Evolutionary conservation across 2,113 vertebrate species (phyloP).

Genomic region (Silurus asotus): DNA sequence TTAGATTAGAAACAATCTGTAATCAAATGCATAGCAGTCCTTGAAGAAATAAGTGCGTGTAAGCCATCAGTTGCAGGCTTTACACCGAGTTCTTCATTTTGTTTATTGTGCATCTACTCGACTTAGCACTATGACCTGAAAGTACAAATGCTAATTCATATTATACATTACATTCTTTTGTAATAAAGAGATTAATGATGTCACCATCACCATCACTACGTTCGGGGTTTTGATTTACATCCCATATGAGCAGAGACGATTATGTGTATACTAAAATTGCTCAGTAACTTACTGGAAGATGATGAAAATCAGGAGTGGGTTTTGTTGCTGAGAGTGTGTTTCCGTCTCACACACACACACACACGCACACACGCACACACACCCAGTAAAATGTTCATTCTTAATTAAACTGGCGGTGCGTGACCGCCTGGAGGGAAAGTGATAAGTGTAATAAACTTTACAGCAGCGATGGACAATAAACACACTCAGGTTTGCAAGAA

Average conservation of each 20-base stretch:
- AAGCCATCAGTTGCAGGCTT: no score
- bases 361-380: constrained; percentile 15
- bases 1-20: not conserved
- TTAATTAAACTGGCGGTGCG: constrained; percentile 49
- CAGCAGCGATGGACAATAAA: not conserved
- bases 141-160: constrained; percentile 20
- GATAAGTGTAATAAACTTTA: constrained; percentile 4
- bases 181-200: constrained; percentile 40
- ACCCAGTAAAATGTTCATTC: constrained; percentile 45
- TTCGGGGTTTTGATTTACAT: no score
- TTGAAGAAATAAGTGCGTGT: not conserved
- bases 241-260: not conserved
- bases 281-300: constrained; percentile 3
- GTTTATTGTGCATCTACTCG: constrained; percentile 14
- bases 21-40: not conserved
- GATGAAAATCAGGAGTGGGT: not conserved
- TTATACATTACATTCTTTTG: constrained; percentile 27
- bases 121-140: not conserved
- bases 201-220: not conserved
- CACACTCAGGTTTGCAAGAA: not conserved
- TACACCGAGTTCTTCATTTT: not conserved
- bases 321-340: not conserved
- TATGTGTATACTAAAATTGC: not conserved
- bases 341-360: not conserved
- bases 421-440: not conserved